Evolutionary conservation across 2,888 invertebrate genomes (phyloP).

Genomic region (Anaspis maculata): DNA sequence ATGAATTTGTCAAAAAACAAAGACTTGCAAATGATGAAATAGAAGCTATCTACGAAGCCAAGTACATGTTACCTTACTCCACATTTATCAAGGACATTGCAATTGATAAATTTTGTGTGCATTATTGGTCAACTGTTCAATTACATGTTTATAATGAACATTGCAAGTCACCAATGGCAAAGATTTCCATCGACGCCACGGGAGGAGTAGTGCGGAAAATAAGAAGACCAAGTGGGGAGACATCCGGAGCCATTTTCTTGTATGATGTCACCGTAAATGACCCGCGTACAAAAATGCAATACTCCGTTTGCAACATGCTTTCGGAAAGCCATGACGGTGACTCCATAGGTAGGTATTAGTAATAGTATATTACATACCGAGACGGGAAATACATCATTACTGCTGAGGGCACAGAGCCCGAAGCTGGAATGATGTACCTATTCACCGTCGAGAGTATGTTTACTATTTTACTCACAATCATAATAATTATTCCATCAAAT

Average conservation of each 20-base stretch:
- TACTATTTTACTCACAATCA: too few species aligned
- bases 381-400: too few species aligned
- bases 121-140: slow-evolving; percentile 10
- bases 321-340: slow-evolving; percentile 14
- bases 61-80: slow-evolving; percentile 4
- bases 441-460: too few species aligned
- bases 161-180: slow-evolving; percentile 5
- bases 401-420: too few species aligned
- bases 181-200: slow-evolving; percentile 12
- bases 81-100: slow-evolving; percentile 5
- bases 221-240: too few species aligned
- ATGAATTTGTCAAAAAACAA: slow-evolving; percentile 1
- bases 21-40: not conserved
- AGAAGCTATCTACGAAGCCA: not conserved
- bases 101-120: slow-evolving; percentile 3
- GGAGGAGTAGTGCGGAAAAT: slow-evolving; percentile 13
- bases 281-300: slow-evolving; percentile 10
- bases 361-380: too few species aligned
- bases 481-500: too few species aligned
- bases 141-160: slow-evolving; percentile 9
- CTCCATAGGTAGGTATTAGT: too few species aligned
- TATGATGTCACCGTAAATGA: slow-evolving; percentile 7
- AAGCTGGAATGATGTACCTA: too few species aligned
- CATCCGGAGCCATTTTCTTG: slow-evolving; percentile 12
- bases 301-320: slow-evolving; percentile 17